Evolutionary conservation across 2,797 vertebrate genomes (phyloP).

Genomic region (Apodemus agrarius): DNA sequence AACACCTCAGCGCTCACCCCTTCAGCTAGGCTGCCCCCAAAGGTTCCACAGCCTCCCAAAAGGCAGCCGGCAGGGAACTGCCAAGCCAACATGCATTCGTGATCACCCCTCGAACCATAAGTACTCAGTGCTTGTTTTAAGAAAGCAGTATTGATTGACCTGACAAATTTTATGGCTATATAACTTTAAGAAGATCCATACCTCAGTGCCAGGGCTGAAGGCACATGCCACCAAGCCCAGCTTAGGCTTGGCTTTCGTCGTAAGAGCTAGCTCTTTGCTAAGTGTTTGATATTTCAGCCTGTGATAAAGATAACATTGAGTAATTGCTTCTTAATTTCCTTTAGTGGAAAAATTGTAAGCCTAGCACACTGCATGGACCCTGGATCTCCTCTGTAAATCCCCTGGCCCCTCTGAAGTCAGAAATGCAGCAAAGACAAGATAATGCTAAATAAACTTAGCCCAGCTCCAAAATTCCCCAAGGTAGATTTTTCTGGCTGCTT

Average conservation of each 20-base stretch:
- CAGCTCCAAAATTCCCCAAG: background rate
- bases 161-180: background rate
- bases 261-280: background rate
- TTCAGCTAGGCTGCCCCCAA: background rate
- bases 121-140: background rate
- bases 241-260: background rate
- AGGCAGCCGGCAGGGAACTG: background rate
- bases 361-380: background rate
- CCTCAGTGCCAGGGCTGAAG: background rate
- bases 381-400: background rate
- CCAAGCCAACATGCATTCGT: background rate
- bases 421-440: constrained; percentile 1
- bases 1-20: background rate
- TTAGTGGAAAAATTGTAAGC: constrained; percentile 11
- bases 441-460: constrained; percentile 22
- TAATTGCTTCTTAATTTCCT: constrained; percentile 44
- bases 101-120: background rate
- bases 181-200: background rate
- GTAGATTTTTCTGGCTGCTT: background rate
- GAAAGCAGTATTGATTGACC: background rate
- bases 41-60: background rate
- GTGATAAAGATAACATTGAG: background rate
- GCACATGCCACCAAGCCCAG: background rate
- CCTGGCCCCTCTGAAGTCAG: constrained; percentile 1
- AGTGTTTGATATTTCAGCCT: background rate